Evolutionary conservation across 2,797 vertebrate genomes (phyloP), one percentile per base, ranked within the genome.

Genomic region (Gymnoscopelus microlampas): DNA sequence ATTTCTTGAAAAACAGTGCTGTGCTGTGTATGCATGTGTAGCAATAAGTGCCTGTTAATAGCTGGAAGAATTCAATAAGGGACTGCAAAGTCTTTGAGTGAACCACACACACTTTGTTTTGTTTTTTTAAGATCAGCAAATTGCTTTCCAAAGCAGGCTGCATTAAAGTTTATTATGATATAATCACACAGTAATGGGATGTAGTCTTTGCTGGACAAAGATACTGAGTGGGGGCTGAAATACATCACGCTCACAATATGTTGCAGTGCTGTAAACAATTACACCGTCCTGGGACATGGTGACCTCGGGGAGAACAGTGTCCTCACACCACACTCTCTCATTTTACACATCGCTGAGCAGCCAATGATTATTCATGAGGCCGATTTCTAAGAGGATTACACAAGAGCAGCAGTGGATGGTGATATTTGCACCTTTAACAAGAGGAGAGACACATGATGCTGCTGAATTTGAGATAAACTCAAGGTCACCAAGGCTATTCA

Each of bases 351-450:
- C 23, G n/a, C 48, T 77, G 68, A 66, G 80, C 84, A 57, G 71
- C 54, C 80, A 82, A 85, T 88, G 79, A 85, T 86, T 87, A 87
- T 87, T 84, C 76, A 89, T 83, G 84, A 89, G 84, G 85, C 77
- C 81, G 81, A 86, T 87, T 85, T 63, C 70, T 59, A 66, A 54
- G 71, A 85, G 84, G 63, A 79, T 73, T 63, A 63, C 65, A 66
- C n/a, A 60, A 71, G 68, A 88, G 78, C 32, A 77, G 73, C 49
- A 64, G 2, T 48, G 44, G 53, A 3, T 2, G n/a, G 61, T 59
- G 15, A 77, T 71, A 76, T 76, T 53, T 67, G 19, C 70, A 56
- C 58, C 60, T 59, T 70, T 63, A 51, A 47, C 63, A 59, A 59
- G 50, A 50, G 23, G 35, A 49, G 12, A 50, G 49, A 67, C 39